Evolutionary conservation across 2,888 invertebrate species (phyloP).

Genomic region (Notocelia uddmanniana): DNA sequence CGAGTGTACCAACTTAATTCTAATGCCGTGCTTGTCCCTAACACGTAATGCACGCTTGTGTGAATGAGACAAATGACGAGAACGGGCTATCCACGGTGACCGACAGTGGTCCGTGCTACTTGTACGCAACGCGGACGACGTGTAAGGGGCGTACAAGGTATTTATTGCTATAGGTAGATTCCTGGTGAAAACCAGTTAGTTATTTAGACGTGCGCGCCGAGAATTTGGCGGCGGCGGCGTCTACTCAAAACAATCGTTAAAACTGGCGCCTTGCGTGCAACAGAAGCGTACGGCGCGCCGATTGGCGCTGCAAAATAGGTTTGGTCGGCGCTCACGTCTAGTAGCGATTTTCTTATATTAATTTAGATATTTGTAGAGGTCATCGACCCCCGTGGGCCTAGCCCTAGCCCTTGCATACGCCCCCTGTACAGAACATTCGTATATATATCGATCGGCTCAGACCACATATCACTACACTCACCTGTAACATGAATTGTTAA

Average conservation of each 20-base stretch:
- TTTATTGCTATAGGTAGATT: conserved; percentile 26
- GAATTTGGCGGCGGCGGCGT: conserved; percentile 21
- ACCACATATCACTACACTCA: conserved; percentile 37
- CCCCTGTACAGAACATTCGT: conserved; percentile 44
- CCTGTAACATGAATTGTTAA: conserved; percentile 26
- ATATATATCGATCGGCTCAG: conserved; percentile 36
- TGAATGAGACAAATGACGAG: conserved; percentile 18
- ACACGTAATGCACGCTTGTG: conserved; percentile 14
- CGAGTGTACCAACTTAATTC: conserved; percentile 43
- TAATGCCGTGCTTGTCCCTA: conserved; percentile 30
- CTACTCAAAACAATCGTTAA: conserved; percentile 2
- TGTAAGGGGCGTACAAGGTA: conserved; percentile 15
- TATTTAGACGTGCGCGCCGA: conserved; percentile 36
- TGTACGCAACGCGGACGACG: conserved; percentile 10
- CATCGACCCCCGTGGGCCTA: conserved; percentile 33
- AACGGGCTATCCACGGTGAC: conserved; percentile 38
- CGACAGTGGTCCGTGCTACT: conserved; percentile 1
- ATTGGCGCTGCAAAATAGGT: conserved; percentile 26
- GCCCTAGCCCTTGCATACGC: conserved; percentile 42
- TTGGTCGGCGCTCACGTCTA: conserved; percentile 33
- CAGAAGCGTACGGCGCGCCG: conserved; percentile 11
- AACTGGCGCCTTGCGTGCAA: conserved; percentile 34
- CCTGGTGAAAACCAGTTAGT: conserved; percentile 35
- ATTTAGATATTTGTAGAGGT: conserved; percentile 29
- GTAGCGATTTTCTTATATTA: conserved; percentile 25